Base-by-base conservation (phyloP, 2,888 invertebrate genomes). In the Ethmia dodecea region DNA sequence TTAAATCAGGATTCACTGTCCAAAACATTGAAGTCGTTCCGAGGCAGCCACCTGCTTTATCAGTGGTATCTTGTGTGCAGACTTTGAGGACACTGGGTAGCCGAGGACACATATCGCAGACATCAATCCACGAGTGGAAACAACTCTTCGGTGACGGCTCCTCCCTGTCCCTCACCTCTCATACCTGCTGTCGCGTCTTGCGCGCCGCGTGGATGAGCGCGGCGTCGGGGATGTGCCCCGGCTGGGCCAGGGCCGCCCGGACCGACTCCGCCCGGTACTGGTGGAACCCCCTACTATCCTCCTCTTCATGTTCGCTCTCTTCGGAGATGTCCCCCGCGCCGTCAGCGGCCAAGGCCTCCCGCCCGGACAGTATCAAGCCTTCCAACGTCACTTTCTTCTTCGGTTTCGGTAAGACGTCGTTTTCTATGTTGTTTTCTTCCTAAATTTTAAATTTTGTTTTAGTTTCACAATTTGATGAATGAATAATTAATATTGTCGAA, bases 121-220 rank as follows among this genome's bases (percentile, higher is more conserved):
- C 22, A 22, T n/a, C 22, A 22, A 22, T n/a, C 22, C n/a, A 8
- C 22, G n/a, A 22, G 22, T 4, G n/a, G n/a, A 22, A n/a, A 22
- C 8, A n/a, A 8, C 9, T n/a, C 22, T 8, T 22, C 22, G 22
- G 22, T 22, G 22, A 22, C 22, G 22, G n/a, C 35, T 28, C 32
- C 28, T 20, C 28, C 9, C 12, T 92, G 89, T 84, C 97, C 96
- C 70, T 98, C 89, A 86, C 84, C 84, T 86, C 84, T 84, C 84
- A 84, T 45, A 97, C 97, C 88, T 95, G 91, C 84, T 98, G 98
- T 58, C 99, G 89, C 43, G 94, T 91, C 81, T 99, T 99, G 62
- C 98, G 90, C 8, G 98, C 98, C 49, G 97, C 97, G 86, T 98
- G 98, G 71, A 99, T 99, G 89, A 97, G 94, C 33, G 96, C 96